Percentiles rank a stretch among this genome's conserved stretches.
Conservation (phyloP, 2,113 vertebrate species). For the Zonotrichia leucophrys region DNA sequence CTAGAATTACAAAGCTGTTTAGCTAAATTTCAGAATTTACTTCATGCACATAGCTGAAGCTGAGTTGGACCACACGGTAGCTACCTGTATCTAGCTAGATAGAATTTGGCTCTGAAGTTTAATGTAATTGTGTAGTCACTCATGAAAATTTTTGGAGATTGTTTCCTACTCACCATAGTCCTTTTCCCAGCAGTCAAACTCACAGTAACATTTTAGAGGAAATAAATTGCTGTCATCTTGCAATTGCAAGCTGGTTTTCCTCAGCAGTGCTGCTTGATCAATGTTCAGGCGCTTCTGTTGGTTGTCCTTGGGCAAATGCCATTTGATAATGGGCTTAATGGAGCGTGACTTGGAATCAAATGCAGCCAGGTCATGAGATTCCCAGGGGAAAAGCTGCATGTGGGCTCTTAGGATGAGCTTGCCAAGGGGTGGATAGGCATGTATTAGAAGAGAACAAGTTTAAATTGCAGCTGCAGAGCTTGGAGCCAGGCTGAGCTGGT, state of each 20-base stretch:
- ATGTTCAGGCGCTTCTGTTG: not conserved
- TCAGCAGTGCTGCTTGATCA: not conserved
- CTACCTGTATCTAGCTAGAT: not conserved
- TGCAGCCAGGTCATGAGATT: not conserved
- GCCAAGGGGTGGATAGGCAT: not conserved
- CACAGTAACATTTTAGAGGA: not conserved
- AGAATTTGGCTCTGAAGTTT: not conserved
- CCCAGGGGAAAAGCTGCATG: not conserved
- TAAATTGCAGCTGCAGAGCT: not conserved
- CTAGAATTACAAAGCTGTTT: not conserved
- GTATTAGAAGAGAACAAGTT: not conserved
- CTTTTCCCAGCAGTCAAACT: not conserved
- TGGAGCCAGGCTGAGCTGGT: not conserved
- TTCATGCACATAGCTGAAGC: not conserved
- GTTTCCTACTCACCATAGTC: not conserved
- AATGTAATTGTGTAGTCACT: not conserved
- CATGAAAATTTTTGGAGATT: not conserved
- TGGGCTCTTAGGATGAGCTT: not conserved
- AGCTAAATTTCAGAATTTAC: not conserved
- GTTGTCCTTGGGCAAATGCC: not conserved
- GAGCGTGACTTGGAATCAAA: not conserved
- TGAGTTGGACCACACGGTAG: not conserved
- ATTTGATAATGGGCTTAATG: not conserved
- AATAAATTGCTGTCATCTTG: not conserved
- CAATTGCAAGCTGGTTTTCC: not conserved